Percentiles rank a stretch among this genome's conserved stretches.
These are phyloP conservation scores for Aricia agestis DNA, from an alignment of 1,140 invertebrate species.

Conservation along the genomic window DNA sequence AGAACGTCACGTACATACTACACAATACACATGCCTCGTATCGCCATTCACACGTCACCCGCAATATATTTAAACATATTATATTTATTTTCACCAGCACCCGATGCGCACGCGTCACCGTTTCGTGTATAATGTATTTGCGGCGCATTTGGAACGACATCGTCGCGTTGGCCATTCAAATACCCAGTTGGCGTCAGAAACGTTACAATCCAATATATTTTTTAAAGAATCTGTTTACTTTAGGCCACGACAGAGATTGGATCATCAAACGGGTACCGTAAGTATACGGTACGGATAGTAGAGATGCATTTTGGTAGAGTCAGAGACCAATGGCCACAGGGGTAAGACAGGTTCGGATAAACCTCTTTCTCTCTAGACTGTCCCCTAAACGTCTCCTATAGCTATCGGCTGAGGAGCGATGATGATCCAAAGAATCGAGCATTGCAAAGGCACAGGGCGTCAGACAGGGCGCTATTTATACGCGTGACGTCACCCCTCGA, in stretches of 20 bases:
- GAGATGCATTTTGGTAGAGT: too few species aligned
- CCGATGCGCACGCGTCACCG: neutral
- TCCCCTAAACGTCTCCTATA: too few species aligned
- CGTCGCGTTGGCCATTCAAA: neutral
- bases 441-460: neutral
- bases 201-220: too few species aligned
- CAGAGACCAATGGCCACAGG: too few species aligned
- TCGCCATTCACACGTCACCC: conserved; percentile 1
- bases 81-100: neutral
- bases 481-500: neutral
- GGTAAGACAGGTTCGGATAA: too few species aligned
- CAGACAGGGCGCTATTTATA: neutral
- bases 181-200: neutral
- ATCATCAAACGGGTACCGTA: too few species aligned
- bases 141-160: neutral
- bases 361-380: too few species aligned
- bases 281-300: too few species aligned
- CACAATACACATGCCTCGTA: neutral
- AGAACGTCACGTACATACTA: neutral
- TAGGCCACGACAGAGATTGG: too few species aligned
- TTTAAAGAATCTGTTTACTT: too few species aligned
- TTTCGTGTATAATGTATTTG: neutral
- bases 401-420: neutral
- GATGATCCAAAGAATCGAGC: neutral
- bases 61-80: neutral